phyloP scores from a whole-genome alignment of 2,797 vertebrate species.

The Mycteria americana region DNA sequence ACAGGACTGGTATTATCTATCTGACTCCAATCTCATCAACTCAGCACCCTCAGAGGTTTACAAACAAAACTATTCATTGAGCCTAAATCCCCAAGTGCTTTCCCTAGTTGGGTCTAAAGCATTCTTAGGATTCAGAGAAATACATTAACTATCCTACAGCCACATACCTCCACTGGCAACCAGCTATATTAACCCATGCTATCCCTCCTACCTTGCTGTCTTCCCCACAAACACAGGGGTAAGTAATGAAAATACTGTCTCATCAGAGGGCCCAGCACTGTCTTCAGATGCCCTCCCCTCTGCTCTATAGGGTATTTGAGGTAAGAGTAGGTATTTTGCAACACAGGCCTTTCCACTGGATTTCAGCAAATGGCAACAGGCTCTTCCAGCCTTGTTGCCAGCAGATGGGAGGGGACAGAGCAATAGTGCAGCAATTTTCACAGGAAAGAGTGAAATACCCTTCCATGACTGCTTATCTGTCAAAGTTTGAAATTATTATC shows the following conservation, averaged over 20 bases:
- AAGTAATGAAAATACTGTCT: not conserved
- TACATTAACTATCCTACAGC: not conserved
- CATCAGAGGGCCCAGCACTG: not conserved
- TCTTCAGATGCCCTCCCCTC: not conserved
- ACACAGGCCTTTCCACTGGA: not conserved
- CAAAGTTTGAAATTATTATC: not conserved
- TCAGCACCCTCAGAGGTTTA: not conserved
- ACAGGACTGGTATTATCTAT: not conserved
- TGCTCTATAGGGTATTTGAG: not conserved
- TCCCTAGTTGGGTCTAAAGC: not conserved
- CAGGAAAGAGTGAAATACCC: not conserved
- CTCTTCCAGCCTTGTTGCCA: not conserved
- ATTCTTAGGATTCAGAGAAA: not conserved
- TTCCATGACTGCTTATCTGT: not conserved
- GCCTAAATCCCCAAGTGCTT: not conserved
- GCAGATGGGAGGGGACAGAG: not conserved
- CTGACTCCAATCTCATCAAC: not conserved
- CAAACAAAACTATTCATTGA: not conserved
- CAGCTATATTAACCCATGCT: not conserved
- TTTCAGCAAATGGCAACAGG: not conserved
- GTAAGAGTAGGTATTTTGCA: not conserved
- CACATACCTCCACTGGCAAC: accelerated
- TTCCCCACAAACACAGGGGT: not conserved
- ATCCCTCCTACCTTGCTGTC: not conserved
- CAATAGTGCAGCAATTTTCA: not conserved